Percentiles rank a stretch among this genome's conserved stretches.
phyloP scores from a whole-genome alignment of 2,797 vertebrate genomes.

The Champsocephalus gunnari region DNA sequence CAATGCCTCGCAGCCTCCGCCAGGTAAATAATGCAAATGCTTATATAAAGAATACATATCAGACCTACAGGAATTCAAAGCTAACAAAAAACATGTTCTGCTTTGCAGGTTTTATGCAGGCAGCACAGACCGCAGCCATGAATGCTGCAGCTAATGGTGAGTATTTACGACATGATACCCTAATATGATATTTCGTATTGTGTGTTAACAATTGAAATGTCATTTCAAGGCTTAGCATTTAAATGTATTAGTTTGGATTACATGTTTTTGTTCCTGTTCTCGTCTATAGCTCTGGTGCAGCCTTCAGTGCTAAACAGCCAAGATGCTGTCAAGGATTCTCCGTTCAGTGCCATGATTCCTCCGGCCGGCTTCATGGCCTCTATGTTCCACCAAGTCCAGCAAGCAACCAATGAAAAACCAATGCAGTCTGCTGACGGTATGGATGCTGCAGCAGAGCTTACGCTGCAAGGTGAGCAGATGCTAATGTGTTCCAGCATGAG shows the following conservation, averaged over 20 bases:
- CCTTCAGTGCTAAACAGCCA: constrained; percentile 88
- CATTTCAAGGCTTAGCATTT: not conserved
- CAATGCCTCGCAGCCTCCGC: constrained; percentile 95
- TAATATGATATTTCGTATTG: not conserved
- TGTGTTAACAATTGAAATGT: not conserved
- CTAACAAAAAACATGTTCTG: constrained; percentile 7
- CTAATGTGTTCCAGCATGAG: not conserved
- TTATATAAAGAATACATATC: not conserved
- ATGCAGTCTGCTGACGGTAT: constrained; percentile 75
- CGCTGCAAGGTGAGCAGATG: constrained; percentile 80
- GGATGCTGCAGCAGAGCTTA: constrained; percentile 81
- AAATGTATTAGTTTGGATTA: not conserved
- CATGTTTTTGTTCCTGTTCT: constrained; percentile 32
- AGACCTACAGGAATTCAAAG: not conserved
- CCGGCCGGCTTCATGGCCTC: constrained; percentile 87
- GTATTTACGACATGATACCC: constrained; percentile 46
- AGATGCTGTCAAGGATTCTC: constrained; percentile 92
- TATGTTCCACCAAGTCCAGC: constrained; percentile 89
- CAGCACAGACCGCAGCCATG: constrained; percentile 88
- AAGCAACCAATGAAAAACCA: constrained; percentile 73
- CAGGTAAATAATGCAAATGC: constrained; percentile 83
- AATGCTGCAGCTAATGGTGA: constrained; percentile 79
- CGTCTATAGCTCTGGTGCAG: constrained; percentile 89
- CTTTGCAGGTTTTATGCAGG: constrained; percentile 90
- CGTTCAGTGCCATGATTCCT: constrained; percentile 90